phyloP scores from a whole-genome alignment of 2,888 invertebrate species.

The Coronaproctus castanopsis region DNA sequence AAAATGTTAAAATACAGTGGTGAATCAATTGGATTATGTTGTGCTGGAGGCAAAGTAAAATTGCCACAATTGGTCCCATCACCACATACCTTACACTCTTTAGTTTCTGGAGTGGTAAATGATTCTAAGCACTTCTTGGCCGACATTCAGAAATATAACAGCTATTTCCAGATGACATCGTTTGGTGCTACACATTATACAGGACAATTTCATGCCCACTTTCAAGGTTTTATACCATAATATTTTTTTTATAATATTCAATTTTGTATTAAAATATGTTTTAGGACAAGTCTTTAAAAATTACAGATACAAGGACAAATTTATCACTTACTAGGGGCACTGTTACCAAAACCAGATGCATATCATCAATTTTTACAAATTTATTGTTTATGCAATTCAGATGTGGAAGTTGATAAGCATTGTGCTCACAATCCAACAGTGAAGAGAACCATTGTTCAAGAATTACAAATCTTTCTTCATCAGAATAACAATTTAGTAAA shows the following conservation, averaged over 20 bases:
- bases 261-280: slow-evolving; percentile 1
- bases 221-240: slow-evolving; percentile 1
- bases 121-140: slow-evolving; percentile 1
- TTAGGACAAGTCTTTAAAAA: slow-evolving; percentile 1
- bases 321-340: slow-evolving; percentile 1
- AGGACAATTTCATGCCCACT: background rate
- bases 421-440: background rate
- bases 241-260: slow-evolving; percentile 1
- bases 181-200: background rate
- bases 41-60: slow-evolving; percentile 1
- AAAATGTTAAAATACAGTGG: background rate
- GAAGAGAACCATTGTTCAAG: slow-evolving; percentile 1
- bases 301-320: background rate
- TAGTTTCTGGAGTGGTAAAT: background rate
- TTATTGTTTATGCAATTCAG: background rate
- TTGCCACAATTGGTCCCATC: background rate
- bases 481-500: slow-evolving; percentile 3
- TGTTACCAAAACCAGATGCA: too few species aligned
- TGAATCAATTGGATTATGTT: background rate
- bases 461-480: slow-evolving; percentile 4
- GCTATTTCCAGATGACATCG: background rate
- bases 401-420: slow-evolving; percentile 1
- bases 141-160: slow-evolving; percentile 1
- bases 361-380: slow-evolving; percentile 2
- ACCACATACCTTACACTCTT: background rate